Conservation (phyloP, 2,888 invertebrate genomes). For the Hoplodrina blanda region DNA sequence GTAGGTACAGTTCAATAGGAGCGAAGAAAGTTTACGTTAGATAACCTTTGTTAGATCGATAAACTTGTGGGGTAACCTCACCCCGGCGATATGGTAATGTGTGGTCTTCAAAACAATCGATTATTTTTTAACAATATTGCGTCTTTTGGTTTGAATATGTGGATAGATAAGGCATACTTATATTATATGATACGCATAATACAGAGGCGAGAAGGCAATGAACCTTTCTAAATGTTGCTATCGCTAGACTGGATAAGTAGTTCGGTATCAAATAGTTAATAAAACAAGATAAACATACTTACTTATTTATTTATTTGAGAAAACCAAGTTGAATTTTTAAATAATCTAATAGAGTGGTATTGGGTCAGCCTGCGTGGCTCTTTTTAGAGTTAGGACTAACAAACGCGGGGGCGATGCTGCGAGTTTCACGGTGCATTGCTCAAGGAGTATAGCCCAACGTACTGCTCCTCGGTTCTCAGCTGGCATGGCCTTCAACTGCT, state of each 20-base stretch:
- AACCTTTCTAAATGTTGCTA: slow-evolving; percentile 3
- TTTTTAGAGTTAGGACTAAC: slow-evolving; percentile 77
- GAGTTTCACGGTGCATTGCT: slow-evolving; percentile 91
- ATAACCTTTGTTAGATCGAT: slow-evolving; percentile 59
- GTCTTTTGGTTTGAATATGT: slow-evolving; percentile 6
- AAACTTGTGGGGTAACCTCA: slow-evolving; percentile 40
- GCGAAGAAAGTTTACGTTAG: slow-evolving; percentile 24
- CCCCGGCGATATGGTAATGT: slow-evolving; percentile 30
- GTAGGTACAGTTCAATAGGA: slow-evolving; percentile 5
- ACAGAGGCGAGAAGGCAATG: not conserved
- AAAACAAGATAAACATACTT: not conserved
- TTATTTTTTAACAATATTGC: slow-evolving; percentile 17
- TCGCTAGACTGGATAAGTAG: too few relatives aligned
- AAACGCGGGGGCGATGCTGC: slow-evolving; percentile 80
- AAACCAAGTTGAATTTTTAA: not conserved
- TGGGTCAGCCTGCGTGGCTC: slow-evolving; percentile 83
- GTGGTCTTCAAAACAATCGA: slow-evolving; percentile 19
- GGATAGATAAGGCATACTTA: slow-evolving; percentile 4
- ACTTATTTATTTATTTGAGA: not conserved
- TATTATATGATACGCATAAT: not conserved
- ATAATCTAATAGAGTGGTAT: slow-evolving; percentile 83
- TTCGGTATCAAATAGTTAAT: not conserved
- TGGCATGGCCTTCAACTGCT: slow-evolving; percentile 88
- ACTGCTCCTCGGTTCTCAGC: slow-evolving; percentile 88
- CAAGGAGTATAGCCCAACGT: slow-evolving; percentile 92